phyloP scores from a whole-genome alignment of 2,113 vertebrate genomes.

The Phylloscopus whistleri region DNA sequence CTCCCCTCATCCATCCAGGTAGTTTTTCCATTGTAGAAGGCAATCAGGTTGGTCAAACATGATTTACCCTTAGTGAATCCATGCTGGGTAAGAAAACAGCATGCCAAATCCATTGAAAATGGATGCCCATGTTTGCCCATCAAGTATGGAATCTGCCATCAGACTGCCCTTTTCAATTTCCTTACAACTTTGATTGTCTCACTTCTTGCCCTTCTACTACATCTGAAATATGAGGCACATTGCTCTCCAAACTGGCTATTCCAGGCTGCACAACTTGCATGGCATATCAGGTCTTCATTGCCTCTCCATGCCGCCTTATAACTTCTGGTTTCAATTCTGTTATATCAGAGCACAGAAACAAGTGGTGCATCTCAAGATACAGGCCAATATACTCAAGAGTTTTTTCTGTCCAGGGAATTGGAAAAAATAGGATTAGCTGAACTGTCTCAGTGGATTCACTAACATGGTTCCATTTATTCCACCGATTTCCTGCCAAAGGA shows the following conservation, averaged over 20 bases:
- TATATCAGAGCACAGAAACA: background rate
- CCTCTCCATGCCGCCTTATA: background rate
- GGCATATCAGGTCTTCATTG: background rate
- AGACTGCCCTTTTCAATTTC: background rate
- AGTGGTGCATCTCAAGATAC: background rate
- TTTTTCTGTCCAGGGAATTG: background rate
- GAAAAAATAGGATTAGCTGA: background rate
- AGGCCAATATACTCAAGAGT: background rate
- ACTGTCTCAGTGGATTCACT: background rate
- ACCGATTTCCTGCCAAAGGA: background rate
- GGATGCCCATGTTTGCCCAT: background rate
- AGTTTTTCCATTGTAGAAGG: background rate
- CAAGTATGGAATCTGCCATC: background rate
- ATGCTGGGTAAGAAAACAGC: background rate
- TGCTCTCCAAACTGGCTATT: background rate
- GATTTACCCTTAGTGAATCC: background rate
- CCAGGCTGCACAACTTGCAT: background rate
- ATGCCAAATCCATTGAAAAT: background rate
- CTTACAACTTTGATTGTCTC: background rate
- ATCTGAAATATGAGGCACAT: background rate
- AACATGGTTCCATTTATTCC: background rate
- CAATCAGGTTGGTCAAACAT: background rate
- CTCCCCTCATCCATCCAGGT: background rate
- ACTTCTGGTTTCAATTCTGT: background rate
- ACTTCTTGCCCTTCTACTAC: background rate